A percentile compares a stretch with the other conserved stretches of the same genome.
phyloP scores from a whole-genome alignment of 2,797 vertebrate genomes.

The Furcifer pardalis region DNA sequence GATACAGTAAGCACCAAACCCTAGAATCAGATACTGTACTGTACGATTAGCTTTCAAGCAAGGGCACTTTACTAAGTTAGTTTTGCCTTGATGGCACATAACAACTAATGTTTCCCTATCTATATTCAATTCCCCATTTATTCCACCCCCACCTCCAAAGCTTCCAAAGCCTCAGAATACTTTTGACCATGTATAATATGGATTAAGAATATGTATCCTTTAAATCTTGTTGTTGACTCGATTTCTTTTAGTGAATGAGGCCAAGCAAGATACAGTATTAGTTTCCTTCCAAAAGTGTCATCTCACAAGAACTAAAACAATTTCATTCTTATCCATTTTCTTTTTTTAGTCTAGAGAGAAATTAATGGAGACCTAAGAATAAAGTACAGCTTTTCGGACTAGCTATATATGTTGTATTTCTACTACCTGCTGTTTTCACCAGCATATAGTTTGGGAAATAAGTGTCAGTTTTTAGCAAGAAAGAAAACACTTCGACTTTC shows the following conservation, averaged over 20 bases:
- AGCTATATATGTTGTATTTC: background rate
- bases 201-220: conserved; percentile 54
- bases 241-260: background rate
- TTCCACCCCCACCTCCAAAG: conserved; percentile 48
- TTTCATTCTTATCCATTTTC: background rate
- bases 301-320: background rate
- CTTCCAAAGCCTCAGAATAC: conserved; percentile 63
- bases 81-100: too few species aligned
- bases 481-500: background rate
- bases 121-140: conserved; percentile 60
- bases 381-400: background rate
- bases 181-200: conserved; percentile 57
- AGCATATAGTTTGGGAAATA: background rate
- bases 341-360: background rate
- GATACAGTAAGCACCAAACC: too few species aligned
- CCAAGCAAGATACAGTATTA: background rate
- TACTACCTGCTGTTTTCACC: background rate
- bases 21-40: too few species aligned
- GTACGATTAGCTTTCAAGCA: too few species aligned
- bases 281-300: accelerated
- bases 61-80: too few species aligned
- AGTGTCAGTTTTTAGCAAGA: background rate
- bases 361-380: background rate
- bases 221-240: conserved; percentile 52
- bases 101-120: too few species aligned